Evolutionary conservation across 2,113 vertebrate genomes (phyloP).

Genomic region (Gymnobelideus leadbeateri): DNA sequence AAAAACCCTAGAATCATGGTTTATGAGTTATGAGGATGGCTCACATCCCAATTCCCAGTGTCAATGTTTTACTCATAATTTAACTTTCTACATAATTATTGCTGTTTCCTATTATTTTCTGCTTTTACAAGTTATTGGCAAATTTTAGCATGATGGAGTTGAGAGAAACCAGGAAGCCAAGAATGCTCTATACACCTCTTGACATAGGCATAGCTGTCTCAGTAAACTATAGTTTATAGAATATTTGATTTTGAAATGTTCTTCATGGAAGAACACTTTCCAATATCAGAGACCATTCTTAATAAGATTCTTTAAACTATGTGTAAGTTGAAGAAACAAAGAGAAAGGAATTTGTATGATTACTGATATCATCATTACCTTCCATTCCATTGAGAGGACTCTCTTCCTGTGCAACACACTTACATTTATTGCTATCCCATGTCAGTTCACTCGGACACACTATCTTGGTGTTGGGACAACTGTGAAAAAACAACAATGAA

Average conservation of each 20-base stretch:
- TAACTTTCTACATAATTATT: slow-evolving; percentile 22
- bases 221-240: slow-evolving; percentile 9
- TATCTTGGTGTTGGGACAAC: slow-evolving; percentile 85
- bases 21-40: not conserved
- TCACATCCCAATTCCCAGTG: not conserved
- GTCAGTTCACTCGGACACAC: slow-evolving; percentile 87
- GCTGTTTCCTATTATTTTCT: not conserved
- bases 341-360: not conserved
- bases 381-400: slow-evolving; percentile 78
- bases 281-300: slow-evolving; percentile 11
- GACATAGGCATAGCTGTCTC: slow-evolving; percentile 26
- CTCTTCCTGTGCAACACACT: slow-evolving; percentile 88
- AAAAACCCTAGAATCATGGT: not conserved
- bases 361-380: slow-evolving; percentile 78
- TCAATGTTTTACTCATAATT: slow-evolving; percentile 34
- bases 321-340: slow-evolving; percentile 48
- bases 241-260: slow-evolving; percentile 17
- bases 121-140: slow-evolving; percentile 25
- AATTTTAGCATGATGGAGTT: slow-evolving; percentile 37
- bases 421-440: slow-evolving; percentile 93
- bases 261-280: slow-evolving; percentile 16
- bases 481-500: slow-evolving; percentile 63
- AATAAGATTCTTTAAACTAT: slow-evolving; percentile 22
- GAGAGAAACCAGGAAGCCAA: slow-evolving; percentile 49
- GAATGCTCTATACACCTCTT: slow-evolving; percentile 25